phyloP scores from a whole-genome alignment of 2,113 vertebrate genomes.

The Chloroceryle aenea region DNA sequence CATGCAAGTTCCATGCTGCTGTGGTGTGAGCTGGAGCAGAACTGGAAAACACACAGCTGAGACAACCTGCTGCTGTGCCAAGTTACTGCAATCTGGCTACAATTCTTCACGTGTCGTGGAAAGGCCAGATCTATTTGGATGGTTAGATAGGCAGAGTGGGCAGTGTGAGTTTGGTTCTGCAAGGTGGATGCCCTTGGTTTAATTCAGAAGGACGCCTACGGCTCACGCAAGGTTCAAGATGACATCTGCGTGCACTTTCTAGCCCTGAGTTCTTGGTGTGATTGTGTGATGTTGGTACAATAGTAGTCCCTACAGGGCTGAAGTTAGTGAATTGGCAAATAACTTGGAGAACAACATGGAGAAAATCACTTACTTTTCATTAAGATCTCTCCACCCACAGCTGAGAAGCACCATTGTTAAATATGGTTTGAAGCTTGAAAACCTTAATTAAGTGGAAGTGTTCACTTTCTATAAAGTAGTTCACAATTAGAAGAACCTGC shows the following conservation, averaged over 20 bases:
- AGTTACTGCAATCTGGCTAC: background rate
- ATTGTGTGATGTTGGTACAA: accelerated
- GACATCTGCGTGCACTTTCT: background rate
- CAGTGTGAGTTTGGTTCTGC: background rate
- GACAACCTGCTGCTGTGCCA: background rate
- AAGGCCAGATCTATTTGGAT: background rate
- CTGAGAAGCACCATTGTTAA: background rate
- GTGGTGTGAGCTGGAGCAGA: background rate
- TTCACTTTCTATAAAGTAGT: background rate
- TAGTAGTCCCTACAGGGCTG: background rate
- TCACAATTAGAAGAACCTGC: background rate
- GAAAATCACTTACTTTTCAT: background rate
- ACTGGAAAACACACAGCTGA: background rate
- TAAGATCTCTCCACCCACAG: background rate
- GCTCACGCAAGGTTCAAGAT: background rate
- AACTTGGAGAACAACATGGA: background rate
- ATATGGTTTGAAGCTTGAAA: background rate
- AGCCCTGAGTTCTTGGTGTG: background rate
- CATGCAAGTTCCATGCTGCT: background rate
- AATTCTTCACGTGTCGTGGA: accelerated
- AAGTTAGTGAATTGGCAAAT: background rate
- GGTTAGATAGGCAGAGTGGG: background rate
- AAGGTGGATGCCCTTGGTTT: accelerated
- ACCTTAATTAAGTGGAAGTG: background rate
- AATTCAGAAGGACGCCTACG: background rate